Evolutionary conservation across 2,113 vertebrate genomes (phyloP).

Genomic region (Indri indri): DNA sequence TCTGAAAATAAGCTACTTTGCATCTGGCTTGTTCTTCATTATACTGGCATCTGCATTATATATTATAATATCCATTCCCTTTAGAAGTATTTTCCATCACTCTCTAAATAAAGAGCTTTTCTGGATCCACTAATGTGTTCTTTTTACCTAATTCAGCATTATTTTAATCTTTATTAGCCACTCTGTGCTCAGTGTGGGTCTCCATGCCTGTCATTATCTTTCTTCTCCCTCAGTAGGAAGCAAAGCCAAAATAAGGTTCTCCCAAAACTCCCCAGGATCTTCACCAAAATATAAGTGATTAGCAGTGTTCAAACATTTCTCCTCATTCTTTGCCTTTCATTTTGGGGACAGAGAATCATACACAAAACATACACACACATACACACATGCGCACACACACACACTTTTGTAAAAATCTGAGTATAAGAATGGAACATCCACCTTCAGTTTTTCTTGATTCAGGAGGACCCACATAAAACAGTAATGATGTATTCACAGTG

Average conservation of each 20-base stretch:
- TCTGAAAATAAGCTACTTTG: slow-evolving; percentile 56
- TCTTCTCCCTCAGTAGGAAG: neutral
- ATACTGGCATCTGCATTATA: slow-evolving; percentile 10
- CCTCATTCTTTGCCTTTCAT: slow-evolving; percentile 59
- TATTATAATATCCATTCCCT: slow-evolving; percentile 36
- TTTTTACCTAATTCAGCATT: neutral
- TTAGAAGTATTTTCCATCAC: slow-evolving; percentile 43
- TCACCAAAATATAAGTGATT: slow-evolving; percentile 70
- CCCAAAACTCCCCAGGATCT: slow-evolving; percentile 37
- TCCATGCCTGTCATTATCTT: neutral
- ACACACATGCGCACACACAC: neutral
- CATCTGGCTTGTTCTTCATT: slow-evolving; percentile 35
- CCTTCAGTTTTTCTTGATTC: slow-evolving; percentile 66
- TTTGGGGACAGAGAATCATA: slow-evolving; percentile 49
- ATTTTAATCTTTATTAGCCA: slow-evolving; percentile 44
- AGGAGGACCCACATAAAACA: slow-evolving; percentile 42
- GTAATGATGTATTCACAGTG: slow-evolving; percentile 46
- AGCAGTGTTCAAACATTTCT: slow-evolving; percentile 61
- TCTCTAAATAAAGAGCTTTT: slow-evolving; percentile 48
- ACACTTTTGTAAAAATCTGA: slow-evolving; percentile 27
- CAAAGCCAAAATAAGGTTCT: slow-evolving; percentile 7
- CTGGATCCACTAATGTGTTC: neutral
- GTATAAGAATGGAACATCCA: neutral
- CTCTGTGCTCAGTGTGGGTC: neutral
- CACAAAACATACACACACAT: neutral